Evolutionary conservation across 2,888 invertebrate species (phyloP), one percentile per base, ranked within the genome.

Genomic region (Campoletis raptor): DNA sequence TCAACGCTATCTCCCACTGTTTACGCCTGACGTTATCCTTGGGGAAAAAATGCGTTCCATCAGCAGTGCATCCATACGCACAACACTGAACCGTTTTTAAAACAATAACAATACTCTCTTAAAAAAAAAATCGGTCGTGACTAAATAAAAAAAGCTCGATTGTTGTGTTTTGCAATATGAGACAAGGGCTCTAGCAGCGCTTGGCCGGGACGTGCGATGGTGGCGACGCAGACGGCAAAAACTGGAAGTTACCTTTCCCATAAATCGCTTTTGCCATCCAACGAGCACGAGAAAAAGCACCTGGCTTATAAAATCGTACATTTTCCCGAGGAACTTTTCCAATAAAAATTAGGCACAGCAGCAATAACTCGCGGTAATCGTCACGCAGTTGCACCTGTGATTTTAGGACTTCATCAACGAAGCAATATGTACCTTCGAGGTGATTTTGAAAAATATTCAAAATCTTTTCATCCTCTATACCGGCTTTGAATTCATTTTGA

Each of bases 381-480:
- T 66, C 66, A 37, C 89, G 85, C 54, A 87, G 89, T 76, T 88
- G 89, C 52, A 79, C n/a, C 72, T 78, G 15, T 66, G 66, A 54
- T 61, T 83, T 84, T n/a, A n/a, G n/a, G n/a, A n/a, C n/a, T n/a
- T n/a, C n/a, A n/a, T n/a, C n/a, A n/a, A n/a, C n/a, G n/a, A n/a
- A n/a, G n/a, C n/a, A n/a, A n/a, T n/a, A 37, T 18, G 66, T n/a
- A 18, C 36, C n/a, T n/a, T 37, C 40, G 66, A 66, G 66, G 5
- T 69, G 24, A 69, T 21, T 69, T 69, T 69, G 21, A 10, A 42
- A 45, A 3, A 21, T 9, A 24, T 8, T 3, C 24, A 45, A 24
- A 69, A 69, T 69, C 21, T 15, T 69, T 15, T 69, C 18, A 21
- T 45, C 69, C 10, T 45, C 42, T 24, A 45, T 45, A 12, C 69